These are phyloP conservation scores for Ichneumoninae sp. DNA, from an alignment of 2,888 invertebrate species.

Conservation along the genomic window DNA sequence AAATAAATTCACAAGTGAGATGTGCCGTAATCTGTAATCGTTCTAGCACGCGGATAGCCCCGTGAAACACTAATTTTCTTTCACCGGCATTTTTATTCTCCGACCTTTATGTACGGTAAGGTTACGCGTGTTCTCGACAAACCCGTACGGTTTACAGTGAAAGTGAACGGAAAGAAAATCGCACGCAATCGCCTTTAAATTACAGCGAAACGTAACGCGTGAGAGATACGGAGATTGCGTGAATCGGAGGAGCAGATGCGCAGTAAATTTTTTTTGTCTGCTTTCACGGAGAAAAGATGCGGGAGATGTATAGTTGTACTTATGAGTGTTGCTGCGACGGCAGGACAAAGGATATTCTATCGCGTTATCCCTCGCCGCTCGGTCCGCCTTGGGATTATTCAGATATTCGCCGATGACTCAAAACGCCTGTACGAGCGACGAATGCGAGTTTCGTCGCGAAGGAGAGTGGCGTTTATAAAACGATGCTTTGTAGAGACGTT, in stretches of 20 bases:
- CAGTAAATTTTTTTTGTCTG: conserved; percentile 2
- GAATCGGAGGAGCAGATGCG: not conserved
- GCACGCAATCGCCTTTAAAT: conserved; percentile 12
- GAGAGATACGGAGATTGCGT: not conserved
- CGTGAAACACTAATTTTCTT: conserved; percentile 29
- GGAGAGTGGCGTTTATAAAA: conserved; percentile 8
- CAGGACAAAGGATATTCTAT: conserved; percentile 55
- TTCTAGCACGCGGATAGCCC: conserved; percentile 15
- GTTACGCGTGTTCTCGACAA: conserved; percentile 25
- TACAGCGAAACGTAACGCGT: not conserved
- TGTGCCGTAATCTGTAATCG: conserved; percentile 44
- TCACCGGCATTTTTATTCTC: conserved; percentile 31
- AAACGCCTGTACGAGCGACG: conserved; percentile 34
- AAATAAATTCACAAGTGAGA: conserved; percentile 25
- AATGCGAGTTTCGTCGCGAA: conserved; percentile 44
- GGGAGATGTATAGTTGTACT: not conserved
- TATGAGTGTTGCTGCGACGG: not conserved
- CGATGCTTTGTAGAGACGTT: not conserved
- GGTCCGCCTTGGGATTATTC: conserved; percentile 22
- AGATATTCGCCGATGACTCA: conserved; percentile 62
- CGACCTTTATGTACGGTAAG: conserved; percentile 27
- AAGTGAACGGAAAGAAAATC: conserved; percentile 37
- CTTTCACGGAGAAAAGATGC: not conserved
- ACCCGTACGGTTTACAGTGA: conserved; percentile 24
- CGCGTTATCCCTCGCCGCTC: not conserved